Percentiles rank a stretch among this genome's conserved stretches.
phyloP scores from a whole-genome alignment of 92 coral and sea anemone species.

The Isaurus tuberculatus region DNA sequence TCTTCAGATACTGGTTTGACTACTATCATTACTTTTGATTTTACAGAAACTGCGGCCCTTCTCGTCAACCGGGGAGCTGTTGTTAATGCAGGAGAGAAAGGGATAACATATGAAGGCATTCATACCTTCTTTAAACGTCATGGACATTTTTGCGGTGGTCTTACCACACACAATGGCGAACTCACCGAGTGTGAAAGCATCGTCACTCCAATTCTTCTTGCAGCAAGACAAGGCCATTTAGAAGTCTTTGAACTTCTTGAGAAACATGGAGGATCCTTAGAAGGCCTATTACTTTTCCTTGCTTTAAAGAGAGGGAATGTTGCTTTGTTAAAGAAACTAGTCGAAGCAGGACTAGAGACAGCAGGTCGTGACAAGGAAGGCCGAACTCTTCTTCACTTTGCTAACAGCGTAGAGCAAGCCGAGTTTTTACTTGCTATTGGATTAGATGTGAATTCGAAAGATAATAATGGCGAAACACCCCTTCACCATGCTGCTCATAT shows the following conservation, averaged over 20 bases:
- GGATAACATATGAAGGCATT: conserved; percentile 1
- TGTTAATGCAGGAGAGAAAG: conserved; percentile 20
- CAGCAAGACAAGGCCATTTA: conserved; percentile 24
- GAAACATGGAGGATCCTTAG: conserved; percentile 5
- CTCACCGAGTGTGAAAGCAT: conserved; percentile 15
- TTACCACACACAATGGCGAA: conserved; percentile 1
- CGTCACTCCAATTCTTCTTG: conserved; percentile 38
- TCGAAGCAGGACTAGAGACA: not conserved
- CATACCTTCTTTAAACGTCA: not conserved
- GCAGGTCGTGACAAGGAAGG: conserved; percentile 1
- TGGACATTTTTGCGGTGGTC: conserved; percentile 18
- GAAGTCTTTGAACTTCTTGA: conserved; percentile 20
- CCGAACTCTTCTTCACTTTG: conserved; percentile 43
- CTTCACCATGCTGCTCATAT: conserved; percentile 30
- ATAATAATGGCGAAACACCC: conserved; percentile 5
- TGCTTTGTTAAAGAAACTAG: not conserved
- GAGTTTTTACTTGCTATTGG: conserved; percentile 14
- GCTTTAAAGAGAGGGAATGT: conserved; percentile 26
- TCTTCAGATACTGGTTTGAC: too few relatives aligned
- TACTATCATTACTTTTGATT: too few relatives aligned
- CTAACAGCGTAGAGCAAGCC: conserved; percentile 11
- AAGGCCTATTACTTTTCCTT: conserved; percentile 11
- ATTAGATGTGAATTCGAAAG: conserved; percentile 25
- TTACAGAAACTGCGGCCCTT: conserved; percentile 6
- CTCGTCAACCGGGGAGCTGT: conserved; percentile 23